Evolutionary conservation across 2,888 invertebrate species (phyloP).

Genomic region (Protula sp.): DNA sequence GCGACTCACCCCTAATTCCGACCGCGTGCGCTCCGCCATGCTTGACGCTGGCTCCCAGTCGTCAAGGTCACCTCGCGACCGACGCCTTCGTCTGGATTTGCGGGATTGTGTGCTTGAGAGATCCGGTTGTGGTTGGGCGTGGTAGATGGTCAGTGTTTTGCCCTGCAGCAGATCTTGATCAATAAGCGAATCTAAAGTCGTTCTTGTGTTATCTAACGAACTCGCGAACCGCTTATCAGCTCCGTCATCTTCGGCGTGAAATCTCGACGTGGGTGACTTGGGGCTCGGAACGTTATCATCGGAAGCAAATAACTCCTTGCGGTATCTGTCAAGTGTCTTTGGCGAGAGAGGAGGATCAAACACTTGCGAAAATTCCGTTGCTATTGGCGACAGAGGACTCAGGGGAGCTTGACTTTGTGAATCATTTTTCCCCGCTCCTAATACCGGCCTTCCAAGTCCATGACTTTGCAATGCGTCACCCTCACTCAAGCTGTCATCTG

Average conservation of each 20-base stretch:
- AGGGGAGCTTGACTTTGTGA: too few relatives aligned
- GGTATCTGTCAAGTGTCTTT: background rate
- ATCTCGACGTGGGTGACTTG: background rate
- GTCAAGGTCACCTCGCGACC: slow-evolving; percentile 1
- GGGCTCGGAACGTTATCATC: background rate
- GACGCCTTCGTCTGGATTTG: slow-evolving; percentile 4
- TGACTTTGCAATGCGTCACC: too few relatives aligned
- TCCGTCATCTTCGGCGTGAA: background rate
- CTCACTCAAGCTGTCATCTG: too few relatives aligned
- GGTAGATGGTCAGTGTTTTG: background rate
- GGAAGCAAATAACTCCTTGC: background rate
- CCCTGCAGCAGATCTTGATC: background rate
- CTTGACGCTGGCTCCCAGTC: background rate
- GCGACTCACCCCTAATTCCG: slow-evolving; percentile 4
- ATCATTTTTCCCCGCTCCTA: too few relatives aligned
- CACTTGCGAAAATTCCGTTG: background rate
- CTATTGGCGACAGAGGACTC: too few relatives aligned
- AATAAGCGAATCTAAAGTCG: background rate
- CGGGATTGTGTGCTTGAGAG: background rate
- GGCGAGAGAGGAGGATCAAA: background rate
- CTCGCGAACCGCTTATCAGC: background rate
- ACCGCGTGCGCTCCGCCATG: background rate
- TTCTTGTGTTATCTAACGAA: background rate
- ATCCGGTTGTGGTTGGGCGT: background rate
- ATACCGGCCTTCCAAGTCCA: too few relatives aligned